Evolutionary conservation across 30 jellyfish, hydroid and myxozoan genomes (phyloP), one percentile per base, ranked within the genome.

Genomic region (Turritopsis dohrnii): DNA sequence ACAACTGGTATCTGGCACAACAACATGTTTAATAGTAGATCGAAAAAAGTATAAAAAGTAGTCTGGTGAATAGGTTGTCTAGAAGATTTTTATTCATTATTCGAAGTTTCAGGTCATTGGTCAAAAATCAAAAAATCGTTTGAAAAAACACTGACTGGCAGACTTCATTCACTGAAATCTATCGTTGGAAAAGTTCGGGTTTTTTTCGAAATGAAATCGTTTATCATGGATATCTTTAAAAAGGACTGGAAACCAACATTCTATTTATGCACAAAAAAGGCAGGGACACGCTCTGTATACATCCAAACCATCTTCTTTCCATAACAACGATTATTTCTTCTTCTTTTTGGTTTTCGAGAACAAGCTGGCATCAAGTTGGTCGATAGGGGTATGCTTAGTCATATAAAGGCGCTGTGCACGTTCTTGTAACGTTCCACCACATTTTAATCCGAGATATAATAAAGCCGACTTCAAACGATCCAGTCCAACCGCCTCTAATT

Each of bases 391-490:
- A 52, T 80, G 85, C 69, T 94, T 94, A 54, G 96, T 81, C 82
- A 89, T 41, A 79, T 82, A 94, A 29, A 94, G 86, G 74, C 99
- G 87, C 28, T 94, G 86, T 0, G 99, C 97, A 17, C 99, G 93
- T 52, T 94, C 97, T 71, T 84, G 95, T 76, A 94, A 73, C 1
- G 99, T 89, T 23, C 99, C 99, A 72, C 99, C 99, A 71, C 99
- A 94, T 75, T 94, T 94, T 75, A 94, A 66, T 19, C 99, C 99
- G 28, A 74, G 91, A 71, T 75, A 72, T 79, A 81, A 72, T 24
- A 94, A 75, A 66, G 94, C 99, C 7, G 66, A 54, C 79, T 94
- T 94, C 65, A 94, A 84, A 26, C 90, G 83, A 52, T 89, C 99
- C 71, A 94, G 81, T n/a, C 99, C 99, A 71, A 86, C 87, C 7